phyloP scores from a whole-genome alignment of 2,113 vertebrate species.

The Carassius gibelio region DNA sequence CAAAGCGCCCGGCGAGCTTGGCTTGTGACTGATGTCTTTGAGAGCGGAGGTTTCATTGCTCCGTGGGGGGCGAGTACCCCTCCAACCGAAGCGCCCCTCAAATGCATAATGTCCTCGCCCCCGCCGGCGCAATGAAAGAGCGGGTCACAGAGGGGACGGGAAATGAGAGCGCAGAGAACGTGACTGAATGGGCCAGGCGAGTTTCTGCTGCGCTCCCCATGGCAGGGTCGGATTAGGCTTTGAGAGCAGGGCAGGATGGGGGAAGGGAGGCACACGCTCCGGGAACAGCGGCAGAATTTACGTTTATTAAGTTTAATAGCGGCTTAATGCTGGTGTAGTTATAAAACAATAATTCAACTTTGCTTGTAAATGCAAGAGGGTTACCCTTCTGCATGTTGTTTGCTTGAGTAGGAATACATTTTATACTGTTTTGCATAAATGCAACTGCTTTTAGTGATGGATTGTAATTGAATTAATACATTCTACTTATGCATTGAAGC shows the following conservation, averaged over 20 bases:
- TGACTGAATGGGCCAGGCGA: constrained; percentile 37
- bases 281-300: constrained; percentile 9
- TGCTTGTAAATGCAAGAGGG: neutral
- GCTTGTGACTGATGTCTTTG: constrained; percentile 42
- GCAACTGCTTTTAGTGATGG: neutral
- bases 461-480: neutral
- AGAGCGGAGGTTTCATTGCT: constrained; percentile 38
- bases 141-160: constrained; percentile 50
- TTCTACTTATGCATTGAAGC: constrained; percentile 39
- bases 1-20: constrained; percentile 31
- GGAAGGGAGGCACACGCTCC: constrained; percentile 19
- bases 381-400: neutral
- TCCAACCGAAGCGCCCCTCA: constrained; percentile 24
- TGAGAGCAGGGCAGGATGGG: neutral
- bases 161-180: constrained; percentile 47
- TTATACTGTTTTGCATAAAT: neutral
- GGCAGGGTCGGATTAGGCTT: constrained; percentile 34
- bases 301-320: constrained; percentile 18
- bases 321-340: constrained; percentile 25
- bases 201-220: constrained; percentile 34
- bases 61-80: constrained; percentile 34
- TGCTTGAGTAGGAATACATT: neutral
- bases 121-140: constrained; percentile 37
- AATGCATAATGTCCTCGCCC: constrained; percentile 45
- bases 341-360: constrained; percentile 21